Evolutionary conservation across 2,797 vertebrate genomes (phyloP).

Genomic region (Potorous gilbertii): DNA sequence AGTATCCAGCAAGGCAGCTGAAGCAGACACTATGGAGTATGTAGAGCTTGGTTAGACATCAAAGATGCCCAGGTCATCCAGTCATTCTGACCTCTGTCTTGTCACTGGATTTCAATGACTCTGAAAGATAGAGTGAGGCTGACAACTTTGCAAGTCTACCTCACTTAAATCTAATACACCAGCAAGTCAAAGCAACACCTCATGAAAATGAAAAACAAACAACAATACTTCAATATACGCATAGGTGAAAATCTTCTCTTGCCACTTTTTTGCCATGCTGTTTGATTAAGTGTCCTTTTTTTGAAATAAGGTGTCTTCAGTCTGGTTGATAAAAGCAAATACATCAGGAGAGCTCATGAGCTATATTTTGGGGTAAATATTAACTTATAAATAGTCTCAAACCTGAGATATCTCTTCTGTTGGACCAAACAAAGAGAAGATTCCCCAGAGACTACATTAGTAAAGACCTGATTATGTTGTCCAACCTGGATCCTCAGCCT

Average conservation of each 20-base stretch:
- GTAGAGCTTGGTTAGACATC: not conserved
- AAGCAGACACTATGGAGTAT: not conserved
- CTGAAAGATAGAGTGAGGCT: not conserved
- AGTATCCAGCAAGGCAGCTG: not conserved
- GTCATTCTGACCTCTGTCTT: not conserved
- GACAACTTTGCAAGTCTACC: not conserved
- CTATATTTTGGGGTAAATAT: not conserved
- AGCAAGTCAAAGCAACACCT: not conserved
- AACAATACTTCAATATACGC: not conserved
- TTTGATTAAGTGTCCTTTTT: not conserved
- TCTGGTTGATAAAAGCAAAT: not conserved
- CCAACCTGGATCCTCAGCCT: not conserved
- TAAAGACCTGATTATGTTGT: not conserved
- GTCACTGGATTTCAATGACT: not conserved
- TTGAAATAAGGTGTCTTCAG: not conserved
- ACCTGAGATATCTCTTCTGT: not conserved
- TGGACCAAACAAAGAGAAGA: not conserved
- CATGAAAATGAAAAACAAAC: not conserved
- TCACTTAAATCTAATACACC: not conserved
- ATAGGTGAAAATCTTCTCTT: not conserved
- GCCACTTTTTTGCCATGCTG: not conserved
- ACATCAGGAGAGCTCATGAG: not conserved
- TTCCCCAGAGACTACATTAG: not conserved
- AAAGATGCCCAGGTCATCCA: not conserved
- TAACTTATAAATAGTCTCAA: not conserved